Base-by-base conservation (phyloP, 2,113 vertebrate species). In the Ia io region DNA sequence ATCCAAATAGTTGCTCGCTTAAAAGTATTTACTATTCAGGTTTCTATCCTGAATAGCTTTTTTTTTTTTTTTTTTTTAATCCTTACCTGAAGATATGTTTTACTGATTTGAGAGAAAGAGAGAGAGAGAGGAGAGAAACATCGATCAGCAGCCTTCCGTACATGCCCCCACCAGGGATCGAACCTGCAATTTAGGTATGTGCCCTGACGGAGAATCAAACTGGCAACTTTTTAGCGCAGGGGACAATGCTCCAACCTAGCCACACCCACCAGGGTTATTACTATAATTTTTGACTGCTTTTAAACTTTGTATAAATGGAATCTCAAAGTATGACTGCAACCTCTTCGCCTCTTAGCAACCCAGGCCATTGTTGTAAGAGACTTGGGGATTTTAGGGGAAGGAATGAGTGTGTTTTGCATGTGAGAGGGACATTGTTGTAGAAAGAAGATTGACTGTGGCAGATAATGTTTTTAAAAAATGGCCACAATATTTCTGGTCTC, bases 391-490 rank as follows among this genome's bases (percentile, higher is more conserved):
- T 53, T 13, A 28, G 32, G 25, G 90, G 9, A 67, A 96, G n/a
- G 40, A 69, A 83, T 61, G 20, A 53, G 59, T 61, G 5, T 47
- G 67, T 59, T 69, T 80, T 69, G n/a, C 40, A 47, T 47, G 40
- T 74, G 47, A 79, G 47, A 88, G 40, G 49, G 30, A 63, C 25
- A 14, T 23, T 56, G 49, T 74, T 87, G 22, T 80, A 25, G 42
- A 77, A 14, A 83, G 44, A 85, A 32, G 32, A 70, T 0, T 56
- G 59, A 86, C 37, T 84, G 37, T 71, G n/a, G 47, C 6, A 77
- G 74, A 61, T 25, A 5, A 73, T 84, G 65, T 74, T 90, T 97
- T 80, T 67, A 3, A 71, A 93, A 92, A 91, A 76, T 51, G 49
- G 84, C 23, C 63, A 49, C 9, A 73, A 32, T 61, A 86, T 85